Evolutionary conservation across 1,140 invertebrate genomes (phyloP).

Genomic region (Lepidurus apus): DNA sequence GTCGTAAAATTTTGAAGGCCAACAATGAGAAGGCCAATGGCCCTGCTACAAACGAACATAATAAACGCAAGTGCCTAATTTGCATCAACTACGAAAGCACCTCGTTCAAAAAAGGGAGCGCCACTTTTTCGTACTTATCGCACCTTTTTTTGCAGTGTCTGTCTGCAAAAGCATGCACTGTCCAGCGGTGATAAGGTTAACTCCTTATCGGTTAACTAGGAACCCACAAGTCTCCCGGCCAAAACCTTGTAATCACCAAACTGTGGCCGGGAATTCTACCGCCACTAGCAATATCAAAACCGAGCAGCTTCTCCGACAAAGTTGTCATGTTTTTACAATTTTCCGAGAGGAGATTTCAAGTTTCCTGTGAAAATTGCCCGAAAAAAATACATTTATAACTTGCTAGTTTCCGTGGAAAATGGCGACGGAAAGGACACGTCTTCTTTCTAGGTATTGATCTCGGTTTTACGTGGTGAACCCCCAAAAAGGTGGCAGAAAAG

Average conservation of each 20-base stretch:
- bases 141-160: background rate
- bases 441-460: constrained; percentile 14
- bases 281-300: background rate
- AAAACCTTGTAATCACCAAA: background rate
- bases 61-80: background rate
- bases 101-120: background rate
- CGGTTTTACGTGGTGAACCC: background rate
- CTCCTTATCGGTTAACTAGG: background rate
- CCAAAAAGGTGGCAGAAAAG: background rate
- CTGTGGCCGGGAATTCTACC: background rate
- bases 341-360: background rate
- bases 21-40: background rate
- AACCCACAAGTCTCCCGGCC: background rate
- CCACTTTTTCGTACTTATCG: background rate
- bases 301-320: background rate
- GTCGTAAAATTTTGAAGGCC: background rate
- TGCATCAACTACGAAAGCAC: background rate
- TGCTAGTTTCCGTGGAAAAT: background rate
- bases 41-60: background rate
- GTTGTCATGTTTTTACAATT: background rate
- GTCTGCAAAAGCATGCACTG: background rate
- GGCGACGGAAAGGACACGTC: background rate
- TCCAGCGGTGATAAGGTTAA: background rate
- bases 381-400: too few relatives aligned
- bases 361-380: too few relatives aligned